These are phyloP conservation scores for Prunella strophiata DNA, from an alignment of 2,797 vertebrate genomes.

Conservation along the genomic window DNA sequence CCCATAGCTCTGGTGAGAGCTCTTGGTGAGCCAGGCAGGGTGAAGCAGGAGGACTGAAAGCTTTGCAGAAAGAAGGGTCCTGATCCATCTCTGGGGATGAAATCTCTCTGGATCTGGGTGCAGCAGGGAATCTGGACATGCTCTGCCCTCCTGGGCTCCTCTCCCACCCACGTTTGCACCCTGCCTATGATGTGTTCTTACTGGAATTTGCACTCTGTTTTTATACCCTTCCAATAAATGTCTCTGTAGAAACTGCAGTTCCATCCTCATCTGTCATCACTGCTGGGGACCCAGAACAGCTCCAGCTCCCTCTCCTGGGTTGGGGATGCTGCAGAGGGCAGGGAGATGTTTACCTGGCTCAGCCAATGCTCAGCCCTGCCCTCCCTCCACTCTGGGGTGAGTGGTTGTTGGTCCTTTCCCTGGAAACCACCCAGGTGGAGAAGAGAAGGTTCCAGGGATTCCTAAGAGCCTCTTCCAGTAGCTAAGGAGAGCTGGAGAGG, in stretches of 20 bases:
- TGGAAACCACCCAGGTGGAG: neutral
- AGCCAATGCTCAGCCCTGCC: neutral
- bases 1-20: neutral
- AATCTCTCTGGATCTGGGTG: neutral
- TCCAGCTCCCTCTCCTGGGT: neutral
- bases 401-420: neutral
- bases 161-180: neutral
- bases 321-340: neutral
- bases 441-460: neutral
- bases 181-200: accelerated
- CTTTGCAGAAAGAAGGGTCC: neutral
- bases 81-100: neutral
- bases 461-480: neutral
- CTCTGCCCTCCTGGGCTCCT: neutral
- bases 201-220: neutral
- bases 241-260: neutral
- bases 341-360: neutral
- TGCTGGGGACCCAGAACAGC: neutral
- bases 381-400: accelerated
- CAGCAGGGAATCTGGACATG: accelerated
- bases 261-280: neutral
- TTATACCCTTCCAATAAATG: slow-evolving; percentile 40
- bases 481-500: neutral
- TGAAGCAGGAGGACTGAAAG: neutral
- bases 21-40: neutral